Base-by-base conservation (phyloP, 37 sponge, comb jelly and placozoan genomes). In the Aphrocallistes beatrix region DNA sequence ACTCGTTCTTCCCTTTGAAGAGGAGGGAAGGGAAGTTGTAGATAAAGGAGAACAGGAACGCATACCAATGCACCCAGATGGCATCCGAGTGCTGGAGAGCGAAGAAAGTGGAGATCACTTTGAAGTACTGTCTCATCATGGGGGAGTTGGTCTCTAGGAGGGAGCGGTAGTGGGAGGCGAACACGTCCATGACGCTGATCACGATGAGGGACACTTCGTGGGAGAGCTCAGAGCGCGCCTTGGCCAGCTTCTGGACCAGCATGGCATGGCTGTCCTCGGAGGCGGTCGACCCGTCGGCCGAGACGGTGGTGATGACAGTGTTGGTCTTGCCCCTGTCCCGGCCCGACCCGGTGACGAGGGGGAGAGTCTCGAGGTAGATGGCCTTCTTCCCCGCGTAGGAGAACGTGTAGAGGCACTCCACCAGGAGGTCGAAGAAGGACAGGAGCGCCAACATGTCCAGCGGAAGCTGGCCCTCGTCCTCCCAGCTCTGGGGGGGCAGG, bases 201-300 rank as follows among this genome's bases (percentile, higher is more conserved):
- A 94, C 42, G 23, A 91, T 86, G 25, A 94, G 86, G 0, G 93
- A 89, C 17, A 92, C 90, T 75, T 96, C 97, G 48, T 86, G 88
- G 37, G 93, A 85, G 34, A 93, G 85, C n/a, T 81, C 39, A 13
- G 82, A 81, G 9, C 38, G 39, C 1, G 82, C 82, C 19, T 81
- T 86, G 38, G 81, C 86, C 23, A 86, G 50, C 1, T 37, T 42
- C 39, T 86, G 81, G 9, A 38, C 49, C 45, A 1, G 23, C 48
- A 81, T 81, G 0, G 38, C 82, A 23, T 60, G 75, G 34, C 75
- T 60, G n/a, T 60, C 75, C 21, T 60, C 75, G n/a, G 75, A 60
- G 3, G 75, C 34, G n/a, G 75, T 60, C 10, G 28, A 25, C 75
- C 75, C 75, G n/a, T 60, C 75, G 1, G 10, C 75, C 3, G 75